phyloP scores from a whole-genome alignment of 2,888 invertebrate species.

The Punctoribates punctum region DNA sequence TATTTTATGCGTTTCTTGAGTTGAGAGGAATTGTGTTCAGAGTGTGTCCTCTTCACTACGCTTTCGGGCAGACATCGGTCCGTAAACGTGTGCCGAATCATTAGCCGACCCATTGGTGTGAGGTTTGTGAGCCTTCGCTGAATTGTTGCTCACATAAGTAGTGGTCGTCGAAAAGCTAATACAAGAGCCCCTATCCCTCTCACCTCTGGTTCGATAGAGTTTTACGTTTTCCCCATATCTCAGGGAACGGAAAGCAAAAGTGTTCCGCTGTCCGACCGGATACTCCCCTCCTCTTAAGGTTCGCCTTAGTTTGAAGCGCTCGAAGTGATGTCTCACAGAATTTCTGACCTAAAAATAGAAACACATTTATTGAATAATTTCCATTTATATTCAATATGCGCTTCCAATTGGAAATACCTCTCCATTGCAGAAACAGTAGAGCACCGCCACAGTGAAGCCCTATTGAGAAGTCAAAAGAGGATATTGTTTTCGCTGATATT shows the following conservation, averaged over 20 bases:
- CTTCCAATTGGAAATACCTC: constrained; percentile 57
- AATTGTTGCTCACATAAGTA: constrained; percentile 33
- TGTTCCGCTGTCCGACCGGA: constrained; percentile 42
- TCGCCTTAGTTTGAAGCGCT: constrained; percentile 64
- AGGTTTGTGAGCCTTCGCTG: neutral
- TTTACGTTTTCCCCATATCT: constrained; percentile 44
- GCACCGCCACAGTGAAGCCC: constrained; percentile 84
- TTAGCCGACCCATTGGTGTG: constrained; percentile 1
- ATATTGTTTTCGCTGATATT: constrained; percentile 30
- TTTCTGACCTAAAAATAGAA: constrained; percentile 58
- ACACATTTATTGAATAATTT: neutral
- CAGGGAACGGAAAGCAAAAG: constrained; percentile 44
- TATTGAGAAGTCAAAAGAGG: constrained; percentile 54
- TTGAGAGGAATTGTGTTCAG: neutral
- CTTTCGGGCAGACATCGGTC: neutral
- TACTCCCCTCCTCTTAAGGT: constrained; percentile 45
- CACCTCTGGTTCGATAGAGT: constrained; percentile 45
- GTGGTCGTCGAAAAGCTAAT: constrained; percentile 46
- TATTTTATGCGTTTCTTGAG: neutral
- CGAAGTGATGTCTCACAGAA: constrained; percentile 74
- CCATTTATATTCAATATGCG: constrained; percentile 56
- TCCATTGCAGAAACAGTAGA: constrained; percentile 88
- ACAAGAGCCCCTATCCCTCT: constrained; percentile 44
- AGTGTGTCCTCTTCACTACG: constrained; percentile 1
- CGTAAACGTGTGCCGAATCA: neutral